Evolutionary conservation across 1,140 invertebrate species (phyloP), one percentile per base, ranked within the genome.

Genomic region (Neodiprion fabricii): DNA sequence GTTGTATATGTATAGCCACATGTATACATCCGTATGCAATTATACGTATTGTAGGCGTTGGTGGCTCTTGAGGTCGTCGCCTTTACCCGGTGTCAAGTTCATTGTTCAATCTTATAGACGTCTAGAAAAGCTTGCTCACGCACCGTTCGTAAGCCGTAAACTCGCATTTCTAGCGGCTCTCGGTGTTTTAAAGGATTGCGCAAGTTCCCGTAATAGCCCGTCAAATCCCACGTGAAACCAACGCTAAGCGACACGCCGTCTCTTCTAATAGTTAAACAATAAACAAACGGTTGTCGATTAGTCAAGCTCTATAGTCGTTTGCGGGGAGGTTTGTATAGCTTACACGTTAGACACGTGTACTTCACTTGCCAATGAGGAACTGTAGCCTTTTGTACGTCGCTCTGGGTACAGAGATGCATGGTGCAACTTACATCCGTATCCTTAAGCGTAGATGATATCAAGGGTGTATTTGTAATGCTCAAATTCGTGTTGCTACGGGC

Each of bases 1-100:
- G 28, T 40, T 40, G 28, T 40, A 40, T 40, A 40, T 40, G 28
- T 40, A 40, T 40, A 40, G 2, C 28, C 28, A 40, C 28, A 3
- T 40, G 5, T 40, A 40, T 3, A 5, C 1, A 5, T 40, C 5
- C 5, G 28, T 40, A 40, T 40, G 5, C 1, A 40, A 40, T 40
- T 3, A 65, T 65, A 14, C 17, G 7, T 17, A 14, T 17, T 21
- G 67, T 69, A 23, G 67, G 40, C 67, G 67, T 69, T 47, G 11
- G 67, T 47, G 67, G 11, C 67, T 23, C 67, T 21, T 69, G 67
- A 69, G 67, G 67, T 69, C 67, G 67, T 47, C 48, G 75, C 73
- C 69, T 21, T 67, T 50, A 47, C 72, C 50, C 78, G 79, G 75
- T 81, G 78, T 81, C 80, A 81, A 81, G 80, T 81, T 81, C 80